Evolutionary conservation across 2,888 invertebrate genomes (phyloP), one percentile per base, ranked within the genome.

Genomic region (Metacarcinus magister): DNA sequence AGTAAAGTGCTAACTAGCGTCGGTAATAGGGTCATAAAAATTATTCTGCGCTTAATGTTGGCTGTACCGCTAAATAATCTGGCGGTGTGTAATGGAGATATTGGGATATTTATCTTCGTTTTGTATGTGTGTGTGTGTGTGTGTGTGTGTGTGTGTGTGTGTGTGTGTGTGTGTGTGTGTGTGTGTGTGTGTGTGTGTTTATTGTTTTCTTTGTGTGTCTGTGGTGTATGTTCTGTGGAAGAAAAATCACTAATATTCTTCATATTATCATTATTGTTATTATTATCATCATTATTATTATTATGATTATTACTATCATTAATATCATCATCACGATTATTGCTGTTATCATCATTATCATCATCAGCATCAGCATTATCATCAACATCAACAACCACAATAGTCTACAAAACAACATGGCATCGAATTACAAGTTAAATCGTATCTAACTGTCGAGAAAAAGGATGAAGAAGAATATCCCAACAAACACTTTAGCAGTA

Each of bases 81-180:
- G 28, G 32, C 32, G 82, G 32, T 32, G 82, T 32, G 82, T 82
- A 82, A 82, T 82, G 82, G 32, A 82, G 82, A 82, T 82, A 82
- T 82, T 82, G 82, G 82, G 2, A 23, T n/a, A 23, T 82, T 13
- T 82, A 32, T 82, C 32, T 82, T 13, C 32, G 82, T 32, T 67
- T 23, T 82, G 28, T 28, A 8, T 32, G 32, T 82, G 82, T 82
- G 82, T 28, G 28, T 82, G 82, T 82, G 82, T 82, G 82, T 82
- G 82, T 82, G 32, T 82, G 82, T 82, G 82, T 82, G 82, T 82
- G 82, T 82, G 82, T 82, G 82, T 82, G 32, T 67, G 67, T 67
- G 32, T 82, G 32, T 82, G 82, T 82, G 32, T 82, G n/a, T 82
- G 32, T 82, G 32, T 82, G 28, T 82, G 32, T 82, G 32, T 82